Evolutionary conservation across 2,888 invertebrate species (phyloP), one percentile per base, ranked within the genome.

Genomic region (Spilosoma lubricipeda): DNA sequence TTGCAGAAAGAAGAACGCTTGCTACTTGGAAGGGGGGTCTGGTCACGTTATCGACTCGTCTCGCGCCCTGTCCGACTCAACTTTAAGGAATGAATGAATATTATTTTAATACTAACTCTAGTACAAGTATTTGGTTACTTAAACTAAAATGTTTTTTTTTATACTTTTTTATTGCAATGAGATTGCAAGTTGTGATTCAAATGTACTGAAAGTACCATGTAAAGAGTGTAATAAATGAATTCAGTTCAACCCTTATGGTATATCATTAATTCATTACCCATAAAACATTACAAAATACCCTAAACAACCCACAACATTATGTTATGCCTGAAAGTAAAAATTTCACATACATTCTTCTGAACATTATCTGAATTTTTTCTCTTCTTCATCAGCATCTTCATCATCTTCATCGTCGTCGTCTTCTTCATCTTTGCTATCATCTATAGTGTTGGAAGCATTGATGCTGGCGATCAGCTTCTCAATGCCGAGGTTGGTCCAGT

Each of bases 401-500:
- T 83, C 85, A 23, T 86, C 67, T 20, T 66, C 65, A 13, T 83
- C 85, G 20, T 86, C 52, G 1, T 67, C 68, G 5, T 56, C 52
- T 0, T 68, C 64, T 27, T 73, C 83, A 36, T 85, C 81, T 4
- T 85, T 85, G 36, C 86, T 83, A 48, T 80, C 79, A 33, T 89
- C 88, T 64, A 85, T 83, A 45, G 77, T 80, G 77, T 89, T 87
- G 0, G 88, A 87, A 3, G 90, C 90, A 9, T 91, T 88, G n/a
- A 94, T 89, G 78, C 92, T 94, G 0, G 92, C 92, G 0, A 94
- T 89, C 0, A 94, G 84, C 77, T 93, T 94, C 79, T 92, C 91
- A 63, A 95, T 94, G 74, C 96, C 95, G 9, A 93, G 90, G 93
- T 99, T 99, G 85, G 97, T 97, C 99, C 99, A 99, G 92, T 99